Percentiles rank a stretch among this genome's conserved stretches.
phyloP scores from a whole-genome alignment of 2,113 vertebrate genomes.

The Alectura lathami region DNA sequence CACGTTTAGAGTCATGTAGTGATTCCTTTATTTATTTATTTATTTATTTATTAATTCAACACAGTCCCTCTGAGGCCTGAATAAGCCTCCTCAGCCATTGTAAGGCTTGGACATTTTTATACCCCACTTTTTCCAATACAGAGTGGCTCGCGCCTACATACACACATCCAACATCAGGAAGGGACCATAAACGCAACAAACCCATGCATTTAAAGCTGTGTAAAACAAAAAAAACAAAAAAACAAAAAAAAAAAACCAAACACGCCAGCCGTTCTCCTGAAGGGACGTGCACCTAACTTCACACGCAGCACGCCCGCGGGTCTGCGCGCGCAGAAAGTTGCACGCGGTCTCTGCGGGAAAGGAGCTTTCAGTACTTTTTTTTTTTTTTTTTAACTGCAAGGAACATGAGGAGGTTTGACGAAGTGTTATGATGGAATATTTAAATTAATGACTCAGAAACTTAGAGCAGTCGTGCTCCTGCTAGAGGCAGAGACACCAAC shows the following conservation, averaged over 20 bases:
- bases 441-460: slow-evolving; percentile 27
- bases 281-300: background rate
- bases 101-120: rapidly evolving
- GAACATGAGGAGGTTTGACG: background rate
- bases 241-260: rapidly evolving
- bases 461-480: background rate
- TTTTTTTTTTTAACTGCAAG: background rate
- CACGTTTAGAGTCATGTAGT: rapidly evolving
- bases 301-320: rapidly evolving
- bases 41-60: too few relatives aligned
- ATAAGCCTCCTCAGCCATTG: background rate
- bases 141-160: background rate
- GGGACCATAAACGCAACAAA: rapidly evolving
- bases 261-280: rapidly evolving
- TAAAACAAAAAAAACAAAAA: rapidly evolving
- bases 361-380: background rate
- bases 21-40: background rate
- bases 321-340: background rate
- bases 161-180: rapidly evolving
- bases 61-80: background rate
- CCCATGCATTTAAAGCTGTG: rapidly evolving
- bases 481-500: background rate
- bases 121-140: background rate
- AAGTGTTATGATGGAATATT: background rate
- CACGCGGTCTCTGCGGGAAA: rapidly evolving